A percentile compares a stretch with the other conserved stretches of the same genome.
Conservation (phyloP, 2,888 invertebrate species). For the Miltochrista miniata region DNA sequence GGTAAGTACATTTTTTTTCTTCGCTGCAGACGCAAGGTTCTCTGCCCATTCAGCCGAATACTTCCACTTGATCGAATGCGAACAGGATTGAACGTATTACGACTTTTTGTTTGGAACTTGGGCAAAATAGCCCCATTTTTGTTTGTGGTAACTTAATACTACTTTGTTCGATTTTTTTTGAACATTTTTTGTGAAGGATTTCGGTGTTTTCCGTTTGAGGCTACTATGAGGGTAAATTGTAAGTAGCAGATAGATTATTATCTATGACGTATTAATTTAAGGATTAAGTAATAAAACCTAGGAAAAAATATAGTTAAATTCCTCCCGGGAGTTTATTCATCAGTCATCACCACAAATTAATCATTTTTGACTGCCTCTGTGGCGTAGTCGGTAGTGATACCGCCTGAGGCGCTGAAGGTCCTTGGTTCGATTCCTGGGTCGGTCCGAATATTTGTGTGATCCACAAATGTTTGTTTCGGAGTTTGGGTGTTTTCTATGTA, state of each 20-base stretch:
- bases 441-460: no score
- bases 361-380: no score
- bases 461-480: no score
- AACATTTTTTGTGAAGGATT: background rate
- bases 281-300: no score
- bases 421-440: no score
- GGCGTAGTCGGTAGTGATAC: no score
- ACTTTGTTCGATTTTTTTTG: conserved; percentile 7
- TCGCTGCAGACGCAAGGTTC: conserved; percentile 33
- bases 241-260: background rate
- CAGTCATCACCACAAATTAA: no score
- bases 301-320: background rate
- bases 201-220: conserved; percentile 2
- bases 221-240: background rate
- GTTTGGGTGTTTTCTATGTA: no score
- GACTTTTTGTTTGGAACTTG: conserved; percentile 36
- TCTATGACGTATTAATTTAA: background rate
- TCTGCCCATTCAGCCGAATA: conserved; percentile 45
- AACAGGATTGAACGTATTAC: conserved; percentile 54
- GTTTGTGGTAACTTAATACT: conserved; percentile 31
- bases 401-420: no score
- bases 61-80: conserved; percentile 57
- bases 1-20: conserved; percentile 27
- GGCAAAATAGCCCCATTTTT: conserved; percentile 22
- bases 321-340: background rate